Base-by-base conservation (phyloP, 2,113 vertebrate genomes). In the Psephotus haematonotus region DNA sequence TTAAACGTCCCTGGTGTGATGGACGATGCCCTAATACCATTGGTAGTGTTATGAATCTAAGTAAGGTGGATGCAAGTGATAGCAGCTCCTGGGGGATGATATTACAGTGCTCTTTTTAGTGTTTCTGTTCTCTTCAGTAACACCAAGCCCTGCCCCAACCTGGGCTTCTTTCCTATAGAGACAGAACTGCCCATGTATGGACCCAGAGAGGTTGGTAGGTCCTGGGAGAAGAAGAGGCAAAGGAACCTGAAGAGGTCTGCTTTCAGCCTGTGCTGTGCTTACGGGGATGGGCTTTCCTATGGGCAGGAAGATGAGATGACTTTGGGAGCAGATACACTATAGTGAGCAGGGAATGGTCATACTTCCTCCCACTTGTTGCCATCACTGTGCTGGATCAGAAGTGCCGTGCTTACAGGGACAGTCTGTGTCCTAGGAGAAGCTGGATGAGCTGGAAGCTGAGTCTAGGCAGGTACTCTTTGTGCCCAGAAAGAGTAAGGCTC, bases 21-120 rank as follows among this genome's bases (percentile, higher is more conserved):
- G 67, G 44, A 7, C 0, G 2, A 13, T 80, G 35, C 11, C 53
- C 23, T 82, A 47, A 14, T 20, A n/a, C 20, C 2, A 0, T 14
- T 71, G 43, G 35, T 69, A 64, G 29, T 50, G 68, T 55, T 35
- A 17, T 50, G 31, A 55, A 27, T 80, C 43, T 62, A 50, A 55
- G 10, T 20, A 20, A 76, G 29, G 33, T 27, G 55, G 76, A 59
- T 64, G 29, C 3, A 50, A 67, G 14, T 35, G 33, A 17, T 7
- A 68, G 50, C 70, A 69, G 19, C 68, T 43, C 72, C 39, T n/a
- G 24, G 27, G 25, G 14, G 41, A 4, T 78, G 62, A 23, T 27
- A 16, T 17, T 59, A 16, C 43, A 1, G 0, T 12, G 39, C 46
- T 57, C 15, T 65, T 62, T 39, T 14, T 15, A 13, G 49, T 37